These are phyloP conservation scores for Gymnoscelis rufifasciata DNA, from an alignment of 2,888 invertebrate species.

Conservation along the genomic window DNA sequence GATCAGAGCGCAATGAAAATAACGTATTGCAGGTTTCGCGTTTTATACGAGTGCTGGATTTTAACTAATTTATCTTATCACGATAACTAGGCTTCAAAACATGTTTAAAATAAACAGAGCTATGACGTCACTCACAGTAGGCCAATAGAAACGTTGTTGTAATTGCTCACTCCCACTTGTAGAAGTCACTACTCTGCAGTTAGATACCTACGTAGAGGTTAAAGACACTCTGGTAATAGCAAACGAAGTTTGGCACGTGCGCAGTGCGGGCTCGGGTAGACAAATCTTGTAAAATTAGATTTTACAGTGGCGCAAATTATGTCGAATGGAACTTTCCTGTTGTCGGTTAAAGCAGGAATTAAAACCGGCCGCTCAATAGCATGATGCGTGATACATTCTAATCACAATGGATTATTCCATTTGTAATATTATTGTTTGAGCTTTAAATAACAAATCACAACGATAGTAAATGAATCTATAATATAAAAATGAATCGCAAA, in stretches of 20 bases:
- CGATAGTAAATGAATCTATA: too few species aligned
- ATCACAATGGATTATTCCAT: constrained; percentile 12
- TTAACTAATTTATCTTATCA: constrained; percentile 50
- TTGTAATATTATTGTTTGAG: too few species aligned
- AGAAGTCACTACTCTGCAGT: constrained; percentile 35
- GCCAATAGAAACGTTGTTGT: constrained; percentile 49
- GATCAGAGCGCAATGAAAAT: constrained; percentile 39
- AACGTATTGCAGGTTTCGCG: constrained; percentile 30
- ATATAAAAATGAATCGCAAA: too few species aligned
- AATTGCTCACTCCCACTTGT: constrained; percentile 60
- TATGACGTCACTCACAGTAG: constrained; percentile 51
- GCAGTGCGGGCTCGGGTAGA: constrained; percentile 10
- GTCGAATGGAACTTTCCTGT: constrained; percentile 18
- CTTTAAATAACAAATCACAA: too few species aligned
- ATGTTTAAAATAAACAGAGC: constrained; percentile 54
- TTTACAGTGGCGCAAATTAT: constrained; percentile 29
- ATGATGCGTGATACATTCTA: constrained; percentile 7
- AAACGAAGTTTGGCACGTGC: constrained; percentile 32
- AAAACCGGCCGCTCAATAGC: not conserved
- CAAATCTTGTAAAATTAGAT: constrained; percentile 23
- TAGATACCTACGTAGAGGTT: constrained; percentile 43
- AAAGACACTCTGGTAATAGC: constrained; percentile 49
- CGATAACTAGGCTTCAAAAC: constrained; percentile 48
- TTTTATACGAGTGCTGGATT: constrained; percentile 49
- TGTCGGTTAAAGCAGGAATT: constrained; percentile 5